Conservation (phyloP, 2,113 vertebrate species). For the Butorides virescens region DNA sequence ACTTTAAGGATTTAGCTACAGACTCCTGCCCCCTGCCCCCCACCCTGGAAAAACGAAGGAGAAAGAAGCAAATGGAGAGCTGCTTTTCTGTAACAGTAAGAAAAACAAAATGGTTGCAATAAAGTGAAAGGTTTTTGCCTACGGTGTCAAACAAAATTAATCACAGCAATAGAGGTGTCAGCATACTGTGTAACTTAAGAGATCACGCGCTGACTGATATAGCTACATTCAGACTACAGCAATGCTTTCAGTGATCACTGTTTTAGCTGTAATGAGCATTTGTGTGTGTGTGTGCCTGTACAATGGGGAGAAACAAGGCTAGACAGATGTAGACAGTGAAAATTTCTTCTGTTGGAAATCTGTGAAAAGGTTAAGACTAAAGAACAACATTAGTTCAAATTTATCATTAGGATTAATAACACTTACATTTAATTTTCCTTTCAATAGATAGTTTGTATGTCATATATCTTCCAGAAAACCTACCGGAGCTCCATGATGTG, state of each 20-base stretch:
- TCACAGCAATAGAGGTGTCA: not conserved
- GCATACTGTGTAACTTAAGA: not conserved
- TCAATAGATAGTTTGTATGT: not conserved
- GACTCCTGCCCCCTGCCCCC: not conserved
- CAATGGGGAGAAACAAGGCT: not conserved
- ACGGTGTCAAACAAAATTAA: not conserved
- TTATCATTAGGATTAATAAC: not conserved
- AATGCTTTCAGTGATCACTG: not conserved
- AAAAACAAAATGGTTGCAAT: not conserved
- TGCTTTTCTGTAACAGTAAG: not conserved
- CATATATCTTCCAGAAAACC: not conserved
- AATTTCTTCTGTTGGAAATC: not conserved
- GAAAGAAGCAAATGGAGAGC: not conserved
- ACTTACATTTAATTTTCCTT: not conserved
- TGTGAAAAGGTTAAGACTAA: not conserved
- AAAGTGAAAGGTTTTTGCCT: not conserved
- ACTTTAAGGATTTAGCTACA: slow-evolving; percentile 27
- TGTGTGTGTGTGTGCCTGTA: not conserved
- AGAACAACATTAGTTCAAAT: not conserved
- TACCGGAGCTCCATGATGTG: not conserved
- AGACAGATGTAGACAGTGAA: not conserved
- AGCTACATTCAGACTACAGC: not conserved
- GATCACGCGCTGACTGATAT: not conserved
- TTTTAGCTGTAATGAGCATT: not conserved
- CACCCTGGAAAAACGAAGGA: not conserved